These are phyloP conservation scores for Porites australiensis DNA, from an alignment of 64 coral and sea anemone genomes.

Conservation along the genomic window DNA sequence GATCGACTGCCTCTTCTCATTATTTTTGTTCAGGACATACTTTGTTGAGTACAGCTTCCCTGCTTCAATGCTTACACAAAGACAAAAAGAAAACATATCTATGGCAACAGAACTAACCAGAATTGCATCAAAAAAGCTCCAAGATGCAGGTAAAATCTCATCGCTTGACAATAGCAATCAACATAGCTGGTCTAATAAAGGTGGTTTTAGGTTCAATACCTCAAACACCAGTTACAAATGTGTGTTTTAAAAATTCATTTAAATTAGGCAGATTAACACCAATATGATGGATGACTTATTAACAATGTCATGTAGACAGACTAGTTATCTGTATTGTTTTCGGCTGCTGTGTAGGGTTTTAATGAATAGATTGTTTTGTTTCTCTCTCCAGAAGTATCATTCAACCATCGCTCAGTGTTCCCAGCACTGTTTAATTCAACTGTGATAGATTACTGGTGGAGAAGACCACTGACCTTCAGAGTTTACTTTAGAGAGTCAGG, in stretches of 20 bases:
- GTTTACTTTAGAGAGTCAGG: slow-evolving; percentile 79
- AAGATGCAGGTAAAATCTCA: slow-evolving; percentile 52
- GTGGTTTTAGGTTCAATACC: too few species aligned
- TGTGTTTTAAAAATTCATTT: too few species aligned
- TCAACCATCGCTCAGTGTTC: slow-evolving; percentile 95
- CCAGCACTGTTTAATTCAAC: slow-evolving; percentile 87
- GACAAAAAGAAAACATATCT: slow-evolving; percentile 32
- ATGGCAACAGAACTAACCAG: slow-evolving; percentile 94
- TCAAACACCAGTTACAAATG: too few species aligned
- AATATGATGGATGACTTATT: too few species aligned
- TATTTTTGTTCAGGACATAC: slow-evolving; percentile 68
- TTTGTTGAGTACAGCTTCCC: slow-evolving; percentile 97
- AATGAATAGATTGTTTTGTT: background rate
- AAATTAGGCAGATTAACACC: too few species aligned
- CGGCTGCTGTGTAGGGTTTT: background rate
- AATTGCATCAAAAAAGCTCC: slow-evolving; percentile 88
- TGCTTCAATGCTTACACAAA: slow-evolving; percentile 50
- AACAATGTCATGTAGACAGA: too few species aligned
- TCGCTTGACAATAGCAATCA: background rate
- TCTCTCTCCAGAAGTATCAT: slow-evolving; percentile 71
- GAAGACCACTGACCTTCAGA: slow-evolving; percentile 67
- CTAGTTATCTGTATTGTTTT: background rate
- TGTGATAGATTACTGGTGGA: slow-evolving; percentile 86
- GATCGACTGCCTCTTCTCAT: too few species aligned
- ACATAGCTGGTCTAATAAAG: too few species aligned